These are phyloP conservation scores for Platerodrilus igneus DNA, from an alignment of 2,888 invertebrate species.

Conservation along the genomic window DNA sequence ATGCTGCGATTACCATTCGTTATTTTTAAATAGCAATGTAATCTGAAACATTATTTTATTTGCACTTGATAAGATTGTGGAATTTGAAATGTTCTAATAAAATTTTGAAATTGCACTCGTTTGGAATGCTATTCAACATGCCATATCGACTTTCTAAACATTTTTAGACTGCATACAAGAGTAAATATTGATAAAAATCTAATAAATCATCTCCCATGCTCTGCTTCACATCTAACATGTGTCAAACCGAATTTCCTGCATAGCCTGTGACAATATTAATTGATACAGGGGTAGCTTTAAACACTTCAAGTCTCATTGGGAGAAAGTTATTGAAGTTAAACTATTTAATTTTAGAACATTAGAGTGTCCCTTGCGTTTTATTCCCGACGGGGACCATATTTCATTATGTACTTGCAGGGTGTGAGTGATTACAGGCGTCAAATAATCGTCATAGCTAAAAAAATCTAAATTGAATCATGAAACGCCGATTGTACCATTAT, in stretches of 20 bases:
- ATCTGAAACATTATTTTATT: too few relatives aligned
- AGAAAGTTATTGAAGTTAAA: conserved; percentile 42
- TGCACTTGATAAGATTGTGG: too few relatives aligned
- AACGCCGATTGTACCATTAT: conserved; percentile 67
- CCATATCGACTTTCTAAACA: too few relatives aligned
- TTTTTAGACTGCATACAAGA: too few relatives aligned
- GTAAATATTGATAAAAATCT: too few relatives aligned
- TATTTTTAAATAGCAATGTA: too few relatives aligned
- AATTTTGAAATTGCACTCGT: too few relatives aligned
- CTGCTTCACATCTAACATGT: conserved; percentile 30
- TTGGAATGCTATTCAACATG: too few relatives aligned
- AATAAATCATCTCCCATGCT: too few relatives aligned
- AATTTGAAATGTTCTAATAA: too few relatives aligned
- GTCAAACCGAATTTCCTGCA: conserved; percentile 34
- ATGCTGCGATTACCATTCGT: too few relatives aligned
- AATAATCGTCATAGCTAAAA: conserved; percentile 49
- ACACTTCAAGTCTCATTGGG: conserved; percentile 32
- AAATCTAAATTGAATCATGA: conserved; percentile 68
- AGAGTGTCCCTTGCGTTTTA: conserved; percentile 31
- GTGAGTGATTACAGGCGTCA: conserved; percentile 43
- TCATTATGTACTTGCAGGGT: conserved; percentile 42
- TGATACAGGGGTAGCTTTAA: conserved; percentile 38
- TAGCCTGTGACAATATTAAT: conserved; percentile 33
- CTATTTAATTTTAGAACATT: conserved; percentile 43
- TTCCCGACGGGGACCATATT: conserved; percentile 45